phyloP scores from a whole-genome alignment of 2,888 invertebrate species.

The Margaritifera margaritifera region DNA sequence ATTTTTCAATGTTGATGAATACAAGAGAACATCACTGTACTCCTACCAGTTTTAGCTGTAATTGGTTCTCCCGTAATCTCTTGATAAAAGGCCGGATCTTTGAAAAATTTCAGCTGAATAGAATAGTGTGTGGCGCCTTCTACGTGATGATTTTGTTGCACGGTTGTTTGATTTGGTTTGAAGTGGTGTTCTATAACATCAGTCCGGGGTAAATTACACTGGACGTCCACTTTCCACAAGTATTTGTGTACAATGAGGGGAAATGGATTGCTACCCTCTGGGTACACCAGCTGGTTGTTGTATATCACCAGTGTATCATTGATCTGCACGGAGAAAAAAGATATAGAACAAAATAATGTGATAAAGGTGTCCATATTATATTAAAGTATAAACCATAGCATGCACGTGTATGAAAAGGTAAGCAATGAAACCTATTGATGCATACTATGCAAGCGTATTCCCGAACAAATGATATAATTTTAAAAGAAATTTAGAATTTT shows the following conservation, averaged over 20 bases:
- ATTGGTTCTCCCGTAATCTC: slow-evolving; percentile 39
- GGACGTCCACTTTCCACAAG: slow-evolving; percentile 39
- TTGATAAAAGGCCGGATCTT: slow-evolving; percentile 34
- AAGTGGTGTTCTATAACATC: slow-evolving; percentile 29
- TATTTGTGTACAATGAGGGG: slow-evolving; percentile 38
- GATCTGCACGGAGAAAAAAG: slow-evolving; percentile 15
- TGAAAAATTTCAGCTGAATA: slow-evolving; percentile 27
- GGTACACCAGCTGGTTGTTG: slow-evolving; percentile 35
- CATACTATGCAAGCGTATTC: too few relatives aligned
- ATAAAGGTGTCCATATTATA: too few relatives aligned
- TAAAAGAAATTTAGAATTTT: too few relatives aligned
- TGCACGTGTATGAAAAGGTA: too few relatives aligned
- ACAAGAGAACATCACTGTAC: too few relatives aligned
- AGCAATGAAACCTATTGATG: too few relatives aligned
- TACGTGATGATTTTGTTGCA: slow-evolving; percentile 22
- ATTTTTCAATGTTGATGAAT: too few relatives aligned
- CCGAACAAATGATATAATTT: too few relatives aligned
- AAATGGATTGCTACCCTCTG: slow-evolving; percentile 32
- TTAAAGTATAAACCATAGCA: too few relatives aligned
- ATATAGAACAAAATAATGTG: too few relatives aligned
- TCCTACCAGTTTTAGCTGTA: slow-evolving; percentile 23
- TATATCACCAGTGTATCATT: slow-evolving; percentile 25
- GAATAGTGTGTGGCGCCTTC: slow-evolving; percentile 29
- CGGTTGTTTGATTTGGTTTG: slow-evolving; percentile 25
- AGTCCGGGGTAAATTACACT: slow-evolving; percentile 29